Evolutionary conservation across 2,888 invertebrate species (phyloP).

Genomic region (Ophion obscuratus): DNA sequence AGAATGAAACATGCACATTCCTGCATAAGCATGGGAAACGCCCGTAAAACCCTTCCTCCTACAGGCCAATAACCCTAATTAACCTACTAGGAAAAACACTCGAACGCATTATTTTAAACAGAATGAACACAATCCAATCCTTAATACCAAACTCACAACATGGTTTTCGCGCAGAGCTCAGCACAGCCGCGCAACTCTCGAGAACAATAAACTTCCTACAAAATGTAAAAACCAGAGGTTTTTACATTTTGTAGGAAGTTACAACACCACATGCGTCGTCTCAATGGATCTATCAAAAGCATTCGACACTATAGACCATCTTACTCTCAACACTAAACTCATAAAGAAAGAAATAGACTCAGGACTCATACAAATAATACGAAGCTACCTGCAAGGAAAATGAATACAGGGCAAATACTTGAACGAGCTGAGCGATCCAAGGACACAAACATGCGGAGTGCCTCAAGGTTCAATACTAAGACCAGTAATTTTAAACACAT

Average conservation of each 20-base stretch:
- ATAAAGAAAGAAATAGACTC: slow-evolving; percentile 20
- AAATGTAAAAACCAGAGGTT: slow-evolving; percentile 6
- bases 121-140: slow-evolving; percentile 25
- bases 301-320: slow-evolving; percentile 48
- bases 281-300: slow-evolving; percentile 53
- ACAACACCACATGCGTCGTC: slow-evolving; percentile 29
- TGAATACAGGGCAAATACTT: too few relatives aligned
- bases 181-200: slow-evolving; percentile 27
- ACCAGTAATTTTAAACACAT: too few relatives aligned
- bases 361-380: slow-evolving; percentile 45
- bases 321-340: slow-evolving; percentile 38
- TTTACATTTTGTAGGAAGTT: too few relatives aligned
- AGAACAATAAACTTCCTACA: slow-evolving; percentile 15
- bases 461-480: too few relatives aligned
- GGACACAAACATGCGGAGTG: too few relatives aligned
- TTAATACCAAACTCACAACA: slow-evolving; percentile 44
- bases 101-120: slow-evolving; percentile 18
- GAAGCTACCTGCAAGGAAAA: slow-evolving; percentile 22
- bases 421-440: too few relatives aligned
- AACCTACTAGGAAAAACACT: slow-evolving; percentile 30
- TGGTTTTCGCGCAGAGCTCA: slow-evolving; percentile 36
- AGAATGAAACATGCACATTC: background rate
- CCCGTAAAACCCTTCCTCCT: slow-evolving; percentile 33
- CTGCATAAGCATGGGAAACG: background rate
- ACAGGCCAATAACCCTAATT: too few relatives aligned